Base-by-base conservation (phyloP, 2,888 invertebrate species). In the Odiellus spinosus region DNA sequence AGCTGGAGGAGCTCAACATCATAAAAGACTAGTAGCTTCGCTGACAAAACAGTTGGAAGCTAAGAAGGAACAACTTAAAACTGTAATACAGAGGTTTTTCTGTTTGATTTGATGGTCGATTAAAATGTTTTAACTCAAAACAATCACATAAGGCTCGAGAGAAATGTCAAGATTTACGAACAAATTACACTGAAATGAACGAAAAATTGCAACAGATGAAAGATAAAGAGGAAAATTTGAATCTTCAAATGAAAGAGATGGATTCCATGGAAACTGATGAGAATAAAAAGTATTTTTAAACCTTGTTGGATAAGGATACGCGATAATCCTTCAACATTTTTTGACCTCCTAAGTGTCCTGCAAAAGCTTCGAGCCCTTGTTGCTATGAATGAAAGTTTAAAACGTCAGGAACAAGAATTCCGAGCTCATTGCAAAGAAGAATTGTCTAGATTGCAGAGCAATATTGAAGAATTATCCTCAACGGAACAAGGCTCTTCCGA, bases 331-430 rank as follows among this genome's bases (percentile, higher is more conserved):
- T n/a, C n/a, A 73, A 70, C 69, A 65, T 60, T 52, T 45, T 36
- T 5, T 10, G 10, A 8, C 17, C 38, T 36, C 8, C 12, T 36
- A 33, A 58, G 58, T 21, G 58, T 65, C 39, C 48, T 69, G 35
- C 57, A 64, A 41, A 59, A 60, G 32, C 56, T 71, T 43, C 60
- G 64, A 21, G 57, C 73, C 34, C 63, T 82, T 55, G 73, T 83
- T 8, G 69, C 74, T 21, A 69, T 77, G 58, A 79, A 80, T 60
- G 82, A 85, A 58, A 74, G 72, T 54, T 64, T 84, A 14, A 80
- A 78, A 61, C 73, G 74, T 52, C 76, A 80, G 61, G 83, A 84
- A 61, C 69, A 71, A 20, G 74, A 77, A 57, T 83, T 82, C 59
- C 77, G 78, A 53, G 78, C 80, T 51, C 74, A 77, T 47, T 85